These are phyloP conservation scores for Eudasyphora cyanicolor DNA, from an alignment of 2,888 invertebrate genomes.

Conservation along the genomic window DNA sequence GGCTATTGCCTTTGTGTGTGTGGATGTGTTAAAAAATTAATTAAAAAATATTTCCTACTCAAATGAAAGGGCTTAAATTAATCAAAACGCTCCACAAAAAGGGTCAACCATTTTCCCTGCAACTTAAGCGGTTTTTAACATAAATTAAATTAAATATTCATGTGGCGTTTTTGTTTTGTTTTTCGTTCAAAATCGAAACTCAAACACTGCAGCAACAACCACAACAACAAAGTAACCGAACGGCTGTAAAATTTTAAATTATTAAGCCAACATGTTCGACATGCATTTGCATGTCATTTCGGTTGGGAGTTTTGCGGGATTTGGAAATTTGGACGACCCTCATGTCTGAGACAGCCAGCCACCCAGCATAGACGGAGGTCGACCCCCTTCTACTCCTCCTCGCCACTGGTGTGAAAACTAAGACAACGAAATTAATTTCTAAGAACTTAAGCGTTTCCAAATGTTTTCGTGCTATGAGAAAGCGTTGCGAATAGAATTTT, in stretches of 20 bases:
- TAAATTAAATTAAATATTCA: conserved; percentile 41
- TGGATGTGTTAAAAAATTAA: conserved; percentile 17
- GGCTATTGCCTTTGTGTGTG: background rate
- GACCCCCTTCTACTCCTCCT: too few species aligned
- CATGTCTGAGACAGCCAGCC: background rate
- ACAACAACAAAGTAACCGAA: background rate
- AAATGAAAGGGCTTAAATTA: conserved; percentile 2
- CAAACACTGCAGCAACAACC: too few species aligned
- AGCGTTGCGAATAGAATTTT: conserved; percentile 33
- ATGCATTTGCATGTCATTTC: conserved; percentile 39
- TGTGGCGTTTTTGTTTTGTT: conserved; percentile 19
- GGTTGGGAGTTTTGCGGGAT: background rate
- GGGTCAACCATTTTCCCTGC: conserved; percentile 7
- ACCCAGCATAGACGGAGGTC: too few species aligned
- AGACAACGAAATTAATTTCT: conserved; percentile 29
- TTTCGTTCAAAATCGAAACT: too few species aligned
- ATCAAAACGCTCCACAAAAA: background rate
- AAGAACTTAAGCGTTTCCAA: conserved; percentile 33
- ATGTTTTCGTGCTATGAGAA: background rate
- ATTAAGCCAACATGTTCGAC: conserved; percentile 32
- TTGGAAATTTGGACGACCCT: background rate
- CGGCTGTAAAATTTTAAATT: too few species aligned
- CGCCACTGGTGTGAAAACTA: conserved; percentile 22
- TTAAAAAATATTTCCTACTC: background rate
- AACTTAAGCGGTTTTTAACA: background rate